Evolutionary conservation across 2,888 invertebrate species (phyloP), one percentile per base, ranked within the genome.

Genomic region (Lasioglossum leucozonium): DNA sequence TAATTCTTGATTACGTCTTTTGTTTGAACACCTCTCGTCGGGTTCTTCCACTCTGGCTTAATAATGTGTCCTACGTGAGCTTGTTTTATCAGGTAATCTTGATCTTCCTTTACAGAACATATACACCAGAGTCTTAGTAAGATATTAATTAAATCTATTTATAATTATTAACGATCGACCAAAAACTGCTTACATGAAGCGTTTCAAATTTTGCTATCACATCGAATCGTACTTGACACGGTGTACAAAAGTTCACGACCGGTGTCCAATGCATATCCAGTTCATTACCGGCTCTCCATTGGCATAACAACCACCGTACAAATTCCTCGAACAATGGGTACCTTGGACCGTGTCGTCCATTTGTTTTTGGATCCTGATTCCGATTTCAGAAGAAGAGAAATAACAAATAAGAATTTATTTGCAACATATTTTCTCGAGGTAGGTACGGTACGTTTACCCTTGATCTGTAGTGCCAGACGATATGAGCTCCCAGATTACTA

Each of bases 201-300:
- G 98, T 98, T 95, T 98, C 98, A 91, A 98, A 98, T 95, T 98
- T 98, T 81, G 97, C 96, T 90, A 98, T 97, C 77, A 98, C 96
- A 93, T 98, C 97, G 92, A 98, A 98, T 93, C 97, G 96, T 91
- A 98, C 97, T 95, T 97, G 97, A 95, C 98, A 98, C 0, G 98
- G 98, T 51, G 98, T 98, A 94, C 98, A 98, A 94, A 98, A 98
- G 92, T 96, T 96, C 0, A 97, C 97, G 90, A 98, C 97, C 0
- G 98, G 98, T n/a, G 97, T 97, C 97, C 98, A 98, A 94, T 98
- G 98, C 98, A 98, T 98, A 94, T 98, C 98, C 88, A 98, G 95
- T 5, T 96, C 95, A 74, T 96, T 95, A 51, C 96, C 96, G 10
- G 95, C 96, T 90, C 95, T 95, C 84, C 97, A 96, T 87, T 97